Percentiles rank a stretch among this genome's conserved stretches.
Conservation (phyloP, 2,113 vertebrate species). For the Hippocampus mohnikei region DNA sequence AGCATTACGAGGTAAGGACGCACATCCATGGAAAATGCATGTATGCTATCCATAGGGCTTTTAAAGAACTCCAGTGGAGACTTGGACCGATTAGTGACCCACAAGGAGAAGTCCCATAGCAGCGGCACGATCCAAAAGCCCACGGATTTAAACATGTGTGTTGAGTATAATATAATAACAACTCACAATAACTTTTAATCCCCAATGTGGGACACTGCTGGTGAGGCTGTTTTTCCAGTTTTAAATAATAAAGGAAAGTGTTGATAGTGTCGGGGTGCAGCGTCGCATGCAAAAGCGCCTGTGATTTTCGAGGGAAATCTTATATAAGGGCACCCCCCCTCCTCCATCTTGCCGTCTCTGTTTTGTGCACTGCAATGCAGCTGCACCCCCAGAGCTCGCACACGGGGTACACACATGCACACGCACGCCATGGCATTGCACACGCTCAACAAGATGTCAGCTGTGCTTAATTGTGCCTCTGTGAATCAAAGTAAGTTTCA, state of each 20-base stretch:
- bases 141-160: neutral
- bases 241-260: neutral
- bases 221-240: neutral
- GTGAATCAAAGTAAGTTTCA: neutral
- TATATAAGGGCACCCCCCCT: constrained; percentile 61
- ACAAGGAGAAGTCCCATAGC: neutral
- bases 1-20: constrained; percentile 92
- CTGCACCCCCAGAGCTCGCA: constrained; percentile 52
- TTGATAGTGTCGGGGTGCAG: constrained; percentile 7
- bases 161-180: neutral
- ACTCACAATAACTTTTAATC: neutral
- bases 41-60: neutral
- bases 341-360: constrained; percentile 38
- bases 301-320: constrained; percentile 59
- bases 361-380: constrained; percentile 65
- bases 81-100: neutral
- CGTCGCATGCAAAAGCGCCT: constrained; percentile 36
- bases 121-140: neutral
- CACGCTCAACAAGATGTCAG: neutral
- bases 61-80: neutral
- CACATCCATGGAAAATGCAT: neutral
- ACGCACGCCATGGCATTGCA: neutral
- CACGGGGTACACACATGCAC: neutral
- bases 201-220: neutral
- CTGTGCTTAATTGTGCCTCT: neutral